phyloP scores from a whole-genome alignment of 2,113 vertebrate genomes.

The Myiozetetes cayanensis region DNA sequence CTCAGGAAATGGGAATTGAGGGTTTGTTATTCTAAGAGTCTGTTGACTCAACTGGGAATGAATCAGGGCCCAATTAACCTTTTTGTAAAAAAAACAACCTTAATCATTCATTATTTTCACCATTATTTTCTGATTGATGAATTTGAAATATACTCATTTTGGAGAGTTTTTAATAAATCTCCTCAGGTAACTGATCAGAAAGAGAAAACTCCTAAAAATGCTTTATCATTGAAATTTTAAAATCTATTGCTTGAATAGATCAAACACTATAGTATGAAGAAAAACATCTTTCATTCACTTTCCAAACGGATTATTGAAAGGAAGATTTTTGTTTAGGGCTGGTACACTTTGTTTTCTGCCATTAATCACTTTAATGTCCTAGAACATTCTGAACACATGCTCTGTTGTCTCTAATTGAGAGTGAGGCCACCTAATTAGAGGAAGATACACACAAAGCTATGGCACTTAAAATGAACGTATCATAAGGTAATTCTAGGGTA shows the following conservation, averaged over 20 bases:
- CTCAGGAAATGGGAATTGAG: neutral
- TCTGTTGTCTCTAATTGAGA: neutral
- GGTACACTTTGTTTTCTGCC: neutral
- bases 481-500: neutral
- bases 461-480: neutral
- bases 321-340: neutral
- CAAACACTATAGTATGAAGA: neutral
- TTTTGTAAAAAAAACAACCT: neutral
- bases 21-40: neutral
- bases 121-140: neutral
- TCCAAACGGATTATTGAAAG: neutral
- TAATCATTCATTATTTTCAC: neutral
- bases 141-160: neutral
- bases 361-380: conserved; percentile 7
- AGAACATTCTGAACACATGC: conserved; percentile 26
- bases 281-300: neutral
- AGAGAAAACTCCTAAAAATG: neutral
- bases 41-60: neutral
- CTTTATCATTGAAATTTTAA: neutral
- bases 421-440: neutral
- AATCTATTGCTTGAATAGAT: neutral
- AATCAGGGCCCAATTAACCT: neutral
- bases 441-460: neutral
- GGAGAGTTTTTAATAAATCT: neutral
- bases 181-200: neutral